Conservation (phyloP, 2,797 vertebrate species). For the Centroberyx gerrardi region DNA sequence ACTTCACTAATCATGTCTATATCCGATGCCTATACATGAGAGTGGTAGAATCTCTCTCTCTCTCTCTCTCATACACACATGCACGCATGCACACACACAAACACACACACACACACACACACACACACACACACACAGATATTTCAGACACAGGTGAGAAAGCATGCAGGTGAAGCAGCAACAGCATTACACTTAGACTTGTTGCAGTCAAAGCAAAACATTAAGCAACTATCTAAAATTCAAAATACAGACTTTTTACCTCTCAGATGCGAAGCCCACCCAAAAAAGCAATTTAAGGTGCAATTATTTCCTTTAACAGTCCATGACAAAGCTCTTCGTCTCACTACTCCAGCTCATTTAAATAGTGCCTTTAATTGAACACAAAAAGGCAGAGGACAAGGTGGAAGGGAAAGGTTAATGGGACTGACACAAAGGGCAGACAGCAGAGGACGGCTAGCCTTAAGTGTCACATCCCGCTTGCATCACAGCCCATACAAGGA, state of each 20-base stretch:
- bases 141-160: conserved; percentile 4
- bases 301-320: conserved; percentile 59
- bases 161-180: conserved; percentile 1
- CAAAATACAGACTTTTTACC: conserved; percentile 8
- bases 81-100: conserved; percentile 28
- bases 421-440: conserved; percentile 82
- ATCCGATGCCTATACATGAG: not conserved
- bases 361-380: conserved; percentile 81
- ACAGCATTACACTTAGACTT: not conserved
- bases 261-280: conserved; percentile 10
- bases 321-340: conserved; percentile 50
- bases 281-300: conserved; percentile 44
- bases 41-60: not conserved
- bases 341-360: conserved; percentile 63
- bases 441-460: conserved; percentile 72
- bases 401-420: conserved; percentile 85
- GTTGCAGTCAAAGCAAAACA: conserved; percentile 20
- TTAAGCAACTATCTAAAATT: not conserved
- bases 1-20: conserved; percentile 48
- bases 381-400: conserved; percentile 75
- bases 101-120: conserved; percentile 9
- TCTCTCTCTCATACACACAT: not conserved
- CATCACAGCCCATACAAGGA: conserved; percentile 68
- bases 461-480: conserved; percentile 80
- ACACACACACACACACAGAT: conserved; percentile 16